A percentile compares a stretch with the other conserved stretches of the same genome.
Conservation (phyloP, 2,113 vertebrate species). For the Motacilla tschutschensis region DNA sequence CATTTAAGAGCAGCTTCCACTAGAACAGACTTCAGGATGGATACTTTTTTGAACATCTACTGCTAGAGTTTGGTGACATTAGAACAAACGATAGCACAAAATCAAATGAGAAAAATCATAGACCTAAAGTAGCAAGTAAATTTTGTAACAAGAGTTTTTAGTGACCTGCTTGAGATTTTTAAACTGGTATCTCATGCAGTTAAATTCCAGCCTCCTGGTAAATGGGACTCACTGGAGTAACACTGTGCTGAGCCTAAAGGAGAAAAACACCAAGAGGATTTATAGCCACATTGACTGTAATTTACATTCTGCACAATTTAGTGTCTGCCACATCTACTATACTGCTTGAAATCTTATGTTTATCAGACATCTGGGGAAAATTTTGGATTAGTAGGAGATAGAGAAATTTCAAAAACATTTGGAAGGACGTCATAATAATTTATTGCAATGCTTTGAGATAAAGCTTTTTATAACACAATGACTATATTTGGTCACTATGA, state of each 20-base stretch:
- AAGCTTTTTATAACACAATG: not conserved
- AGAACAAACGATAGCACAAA: not conserved
- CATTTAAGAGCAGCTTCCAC: not conserved
- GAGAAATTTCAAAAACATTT: not conserved
- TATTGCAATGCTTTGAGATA: not conserved
- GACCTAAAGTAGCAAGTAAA: not conserved
- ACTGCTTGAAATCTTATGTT: not conserved
- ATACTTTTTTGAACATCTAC: not conserved
- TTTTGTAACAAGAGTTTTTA: not conserved
- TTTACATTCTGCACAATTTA: not conserved
- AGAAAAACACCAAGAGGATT: not conserved
- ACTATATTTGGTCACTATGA: not conserved
- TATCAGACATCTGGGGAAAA: not conserved
- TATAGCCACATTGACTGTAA: not conserved
- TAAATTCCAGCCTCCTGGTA: not conserved
- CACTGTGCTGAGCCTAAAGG: not conserved
- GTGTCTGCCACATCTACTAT: not conserved
- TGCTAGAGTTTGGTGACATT: not conserved
- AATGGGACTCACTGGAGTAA: not conserved
- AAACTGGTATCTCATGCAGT: not conserved
- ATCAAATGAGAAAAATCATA: not conserved
- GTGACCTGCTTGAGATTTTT: not conserved
- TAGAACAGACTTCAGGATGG: not conserved
- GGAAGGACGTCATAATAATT: not conserved
- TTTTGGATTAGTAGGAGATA: not conserved